A percentile compares a stretch with the other conserved stretches of the same genome.
phyloP scores from a whole-genome alignment of 2,113 vertebrate genomes.

The Microcebus jonahi region DNA sequence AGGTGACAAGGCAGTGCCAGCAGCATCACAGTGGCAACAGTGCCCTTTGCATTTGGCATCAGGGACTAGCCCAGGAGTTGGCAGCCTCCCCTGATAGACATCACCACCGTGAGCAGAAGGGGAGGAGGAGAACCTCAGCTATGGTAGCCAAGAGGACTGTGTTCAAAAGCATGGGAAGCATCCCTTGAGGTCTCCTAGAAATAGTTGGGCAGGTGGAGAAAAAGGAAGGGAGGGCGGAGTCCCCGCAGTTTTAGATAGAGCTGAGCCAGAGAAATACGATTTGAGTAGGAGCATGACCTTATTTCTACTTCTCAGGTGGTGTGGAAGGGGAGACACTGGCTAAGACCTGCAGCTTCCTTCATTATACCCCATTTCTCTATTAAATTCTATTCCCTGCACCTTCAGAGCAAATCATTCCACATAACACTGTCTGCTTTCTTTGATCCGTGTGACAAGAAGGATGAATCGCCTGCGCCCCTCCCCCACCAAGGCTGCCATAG shows the following conservation, averaged over 20 bases:
- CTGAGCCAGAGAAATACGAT: slow-evolving; percentile 48
- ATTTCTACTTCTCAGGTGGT: slow-evolving; percentile 36
- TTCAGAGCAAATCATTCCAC: slow-evolving; percentile 70
- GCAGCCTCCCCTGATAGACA: background rate
- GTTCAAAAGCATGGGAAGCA: background rate
- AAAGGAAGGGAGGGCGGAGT: background rate
- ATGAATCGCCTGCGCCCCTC: slow-evolving; percentile 54
- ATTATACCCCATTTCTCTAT: slow-evolving; percentile 60
- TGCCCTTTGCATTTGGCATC: background rate
- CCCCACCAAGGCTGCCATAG: slow-evolving; percentile 43
- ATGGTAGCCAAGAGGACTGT: background rate
- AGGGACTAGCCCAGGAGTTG: background rate
- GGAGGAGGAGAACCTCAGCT: background rate
- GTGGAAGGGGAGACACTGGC: slow-evolving; percentile 53
- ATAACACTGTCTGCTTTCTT: slow-evolving; percentile 63
- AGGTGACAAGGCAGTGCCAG: background rate
- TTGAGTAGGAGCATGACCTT: slow-evolving; percentile 41
- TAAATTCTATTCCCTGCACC: slow-evolving; percentile 69
- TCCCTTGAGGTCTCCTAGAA: background rate
- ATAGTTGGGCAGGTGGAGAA: background rate
- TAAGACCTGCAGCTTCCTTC: slow-evolving; percentile 57
- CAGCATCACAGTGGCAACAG: background rate
- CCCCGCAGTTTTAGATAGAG: background rate
- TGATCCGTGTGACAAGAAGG: slow-evolving; percentile 61
- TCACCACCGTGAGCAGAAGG: background rate